Base-by-base conservation (phyloP, 2,113 vertebrate genomes). In the Pollimyrus isidori region DNA sequence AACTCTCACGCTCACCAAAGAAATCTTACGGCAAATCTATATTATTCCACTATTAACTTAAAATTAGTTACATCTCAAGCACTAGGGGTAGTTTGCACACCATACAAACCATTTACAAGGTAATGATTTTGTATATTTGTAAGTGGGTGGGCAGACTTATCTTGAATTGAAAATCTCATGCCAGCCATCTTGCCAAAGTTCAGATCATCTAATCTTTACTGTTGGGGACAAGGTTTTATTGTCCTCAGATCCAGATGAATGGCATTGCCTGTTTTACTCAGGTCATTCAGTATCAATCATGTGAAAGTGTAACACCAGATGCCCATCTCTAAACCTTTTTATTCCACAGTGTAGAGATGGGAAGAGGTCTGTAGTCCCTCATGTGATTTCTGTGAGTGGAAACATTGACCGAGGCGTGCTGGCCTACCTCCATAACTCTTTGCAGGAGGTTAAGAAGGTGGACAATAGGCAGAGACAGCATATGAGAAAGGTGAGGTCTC, bases 381-480 rank as follows among this genome's bases (percentile, higher is more conserved):
- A 97, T 23, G 94, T 98, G 10, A 90, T 99, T 52, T 97, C 97
- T 84, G 2, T 97, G 62, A 97, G 86, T 13, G 96, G 96, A 11
- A 96, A 98, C 92, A 91, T 99, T 90, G 98, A 98, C 92, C 94
- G 91, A 26, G 97, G 97, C 23, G 42, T 95, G 15, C 92, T 98
- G 93, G 97, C 97, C 0, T 97, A 97, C 90, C 95, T 99, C 56
- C 97, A 93, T 76, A 98, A 99, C 93, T 97, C 98, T 7, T 90
- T 99, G 13, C 98, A 98, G 92, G 92, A 96, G 45, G 90, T 94
- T 48, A 96, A 95, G 90, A 96, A 94, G 92, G 93, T 94, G n/a
- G 93, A 97, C 84, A 84, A 93, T 80, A 96, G 95, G 90, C 95
- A 96, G 94, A 97, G 93, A 86, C 93, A 93, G 69, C 93, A 93